Base-by-base conservation (phyloP, 2,113 vertebrate genomes). In the Ophiodon elongatus region DNA sequence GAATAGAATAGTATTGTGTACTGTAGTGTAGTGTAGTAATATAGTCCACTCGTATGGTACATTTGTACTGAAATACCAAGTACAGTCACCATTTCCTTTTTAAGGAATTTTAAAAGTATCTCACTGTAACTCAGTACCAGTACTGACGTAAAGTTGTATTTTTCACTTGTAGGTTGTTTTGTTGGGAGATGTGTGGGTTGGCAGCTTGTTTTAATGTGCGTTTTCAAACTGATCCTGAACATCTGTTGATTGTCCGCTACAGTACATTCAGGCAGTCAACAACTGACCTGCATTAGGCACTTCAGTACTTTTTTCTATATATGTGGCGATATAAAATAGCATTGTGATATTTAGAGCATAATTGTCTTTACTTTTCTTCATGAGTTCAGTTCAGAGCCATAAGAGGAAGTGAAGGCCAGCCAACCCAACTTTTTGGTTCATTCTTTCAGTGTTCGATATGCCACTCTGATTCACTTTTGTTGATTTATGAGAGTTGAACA, bases 401-500 rank as follows among this genome's bases (percentile, higher is more conserved):
- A 11, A 72, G 13, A 67, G 54, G 14, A 60, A 33, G 54, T 6
- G 19, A 67, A 45, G 50, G 29, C 17, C 60, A 76, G 57, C 17
- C 72, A 82, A 35, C 21, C 25, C 10, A 67, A 54, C 23, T 25
- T 72, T 79, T 62, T 29, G 15, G 0, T 79, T 68, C 3, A 31
- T 64, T 71, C 29, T 63, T 2, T 66, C 31, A 73, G 50, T 10
- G 60, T 63, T 68, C 35, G 63, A 65, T 54, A 50, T 59, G 72
- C 62, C 63, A 33, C 50, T 64, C 23, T 39, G 62, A 73, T 73
- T 80, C 64, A 62, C 29, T 79, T 67, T 74, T 66, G 33, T 82
- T 79, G 73, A 74, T 82, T 62, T 70, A 66, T 85, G 50, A 62
- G 59, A 74, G 70, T 41, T 71, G 52, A 72, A 45, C 60, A 71